Conservation (phyloP, 2,113 vertebrate species). For the Periophthalmus modestus region DNA sequence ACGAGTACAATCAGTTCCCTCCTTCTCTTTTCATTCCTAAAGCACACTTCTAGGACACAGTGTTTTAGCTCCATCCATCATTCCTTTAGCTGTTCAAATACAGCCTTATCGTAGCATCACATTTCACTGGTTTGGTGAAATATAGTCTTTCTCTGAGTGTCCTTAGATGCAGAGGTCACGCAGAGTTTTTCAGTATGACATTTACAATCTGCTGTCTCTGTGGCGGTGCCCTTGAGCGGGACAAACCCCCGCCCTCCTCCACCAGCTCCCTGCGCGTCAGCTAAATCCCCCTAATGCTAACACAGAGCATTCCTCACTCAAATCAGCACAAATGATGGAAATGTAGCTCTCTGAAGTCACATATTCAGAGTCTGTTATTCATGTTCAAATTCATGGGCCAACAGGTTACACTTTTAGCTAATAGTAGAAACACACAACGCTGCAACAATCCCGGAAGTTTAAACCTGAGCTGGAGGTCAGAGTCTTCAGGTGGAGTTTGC, state of each 20-base stretch:
- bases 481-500: too few species aligned
- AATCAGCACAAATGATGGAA: conserved; percentile 40
- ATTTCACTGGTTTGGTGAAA: conserved; percentile 5
- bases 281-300: conserved; percentile 49
- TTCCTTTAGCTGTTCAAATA: neutral
- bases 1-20: neutral
- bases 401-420: too few species aligned
- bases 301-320: conserved; percentile 25
- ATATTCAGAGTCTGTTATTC: neutral
- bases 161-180: conserved; percentile 27
- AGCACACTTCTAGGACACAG: neutral
- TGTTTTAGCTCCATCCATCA: neutral
- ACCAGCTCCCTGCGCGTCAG: conserved; percentile 33
- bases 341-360: conserved; percentile 10
- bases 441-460: too few species aligned
- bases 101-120: neutral
- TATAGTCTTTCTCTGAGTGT: conserved; percentile 6
- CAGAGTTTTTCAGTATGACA: conserved; percentile 27
- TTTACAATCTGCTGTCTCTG: conserved; percentile 18
- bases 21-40: neutral
- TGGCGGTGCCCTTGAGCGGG: conserved; percentile 50
- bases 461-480: too few species aligned
- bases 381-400: too few species aligned
- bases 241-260: conserved; percentile 11
- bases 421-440: too few species aligned